phyloP scores from a whole-genome alignment of 2,113 vertebrate genomes.

The Steatornis caripensis region DNA sequence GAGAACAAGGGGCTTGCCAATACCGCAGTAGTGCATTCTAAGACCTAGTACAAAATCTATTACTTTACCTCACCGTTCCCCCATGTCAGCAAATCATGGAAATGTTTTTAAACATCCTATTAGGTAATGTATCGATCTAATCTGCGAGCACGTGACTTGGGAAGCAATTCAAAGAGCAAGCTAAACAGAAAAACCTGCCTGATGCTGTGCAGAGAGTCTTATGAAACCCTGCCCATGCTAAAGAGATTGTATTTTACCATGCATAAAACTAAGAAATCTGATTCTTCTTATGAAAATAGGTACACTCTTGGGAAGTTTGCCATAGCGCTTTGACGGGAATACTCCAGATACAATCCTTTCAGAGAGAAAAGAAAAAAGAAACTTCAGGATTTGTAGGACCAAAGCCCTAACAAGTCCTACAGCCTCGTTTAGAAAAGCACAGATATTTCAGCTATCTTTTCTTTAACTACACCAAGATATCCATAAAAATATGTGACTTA shows the following conservation, averaged over 20 bases:
- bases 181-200: neutral
- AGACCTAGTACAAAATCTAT: slow-evolving; percentile 49
- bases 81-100: slow-evolving; percentile 57
- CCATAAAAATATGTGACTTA: slow-evolving; percentile 25
- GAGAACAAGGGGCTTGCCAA: slow-evolving; percentile 54
- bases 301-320: neutral
- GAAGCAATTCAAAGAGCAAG: slow-evolving; percentile 17
- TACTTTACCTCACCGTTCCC: slow-evolving; percentile 35
- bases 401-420: neutral
- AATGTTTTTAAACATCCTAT: slow-evolving; percentile 61
- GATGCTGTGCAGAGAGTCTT: neutral
- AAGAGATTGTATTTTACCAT: neutral
- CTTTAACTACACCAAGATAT: neutral
- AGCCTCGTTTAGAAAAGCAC: slow-evolving; percentile 3
- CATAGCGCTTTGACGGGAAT: neutral
- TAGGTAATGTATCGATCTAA: slow-evolving; percentile 62
- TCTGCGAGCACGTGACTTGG: neutral
- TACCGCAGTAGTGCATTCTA: slow-evolving; percentile 32
- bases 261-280: neutral
- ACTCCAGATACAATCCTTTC: neutral
- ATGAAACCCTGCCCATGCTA: neutral
- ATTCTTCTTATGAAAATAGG: neutral
- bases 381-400: neutral
- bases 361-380: neutral
- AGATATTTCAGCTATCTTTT: neutral